Conservation (phyloP, 2,888 invertebrate species). For the Chrysolina oricalcia region DNA sequence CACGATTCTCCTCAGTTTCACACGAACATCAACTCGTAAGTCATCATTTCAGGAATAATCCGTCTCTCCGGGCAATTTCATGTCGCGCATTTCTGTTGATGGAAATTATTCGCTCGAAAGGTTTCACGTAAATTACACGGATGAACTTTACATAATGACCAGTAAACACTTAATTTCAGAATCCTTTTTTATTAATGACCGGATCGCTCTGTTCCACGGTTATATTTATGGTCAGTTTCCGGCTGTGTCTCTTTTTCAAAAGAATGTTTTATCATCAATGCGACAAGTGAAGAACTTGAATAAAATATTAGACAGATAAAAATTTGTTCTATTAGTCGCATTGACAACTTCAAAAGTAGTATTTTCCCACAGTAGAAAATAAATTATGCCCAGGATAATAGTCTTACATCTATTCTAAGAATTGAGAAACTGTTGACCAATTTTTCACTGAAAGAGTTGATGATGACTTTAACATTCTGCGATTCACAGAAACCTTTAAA, state of each 20-base stretch:
- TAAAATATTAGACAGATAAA: too few relatives aligned
- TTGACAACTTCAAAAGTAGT: too few relatives aligned
- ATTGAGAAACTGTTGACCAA: too few relatives aligned
- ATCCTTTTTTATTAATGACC: not conserved
- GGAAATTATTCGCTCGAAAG: slow-evolving; percentile 19
- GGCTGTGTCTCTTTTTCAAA: not conserved
- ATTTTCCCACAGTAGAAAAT: too few relatives aligned
- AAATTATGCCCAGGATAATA: too few relatives aligned
- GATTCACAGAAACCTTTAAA: too few relatives aligned
- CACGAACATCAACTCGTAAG: slow-evolving; percentile 28
- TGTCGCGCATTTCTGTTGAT: slow-evolving; percentile 24
- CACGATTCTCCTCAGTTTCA: slow-evolving; percentile 17
- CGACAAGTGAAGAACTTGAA: too few relatives aligned
- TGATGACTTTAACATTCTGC: too few relatives aligned
- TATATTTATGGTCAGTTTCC: not conserved
- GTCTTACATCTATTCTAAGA: too few relatives aligned
- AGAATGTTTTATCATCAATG: not conserved
- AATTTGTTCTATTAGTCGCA: too few relatives aligned
- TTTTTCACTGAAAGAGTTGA: too few relatives aligned
- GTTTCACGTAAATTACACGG: slow-evolving; percentile 22
- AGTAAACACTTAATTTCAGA: slow-evolving; percentile 15
- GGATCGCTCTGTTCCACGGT: not conserved
- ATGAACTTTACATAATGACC: slow-evolving; percentile 22
- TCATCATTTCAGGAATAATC: slow-evolving; percentile 32
- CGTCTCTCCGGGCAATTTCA: slow-evolving; percentile 30